Percentiles rank a stretch among this genome's conserved stretches.
Conservation (phyloP, 1,140 invertebrate species). For the Apis cerana region DNA sequence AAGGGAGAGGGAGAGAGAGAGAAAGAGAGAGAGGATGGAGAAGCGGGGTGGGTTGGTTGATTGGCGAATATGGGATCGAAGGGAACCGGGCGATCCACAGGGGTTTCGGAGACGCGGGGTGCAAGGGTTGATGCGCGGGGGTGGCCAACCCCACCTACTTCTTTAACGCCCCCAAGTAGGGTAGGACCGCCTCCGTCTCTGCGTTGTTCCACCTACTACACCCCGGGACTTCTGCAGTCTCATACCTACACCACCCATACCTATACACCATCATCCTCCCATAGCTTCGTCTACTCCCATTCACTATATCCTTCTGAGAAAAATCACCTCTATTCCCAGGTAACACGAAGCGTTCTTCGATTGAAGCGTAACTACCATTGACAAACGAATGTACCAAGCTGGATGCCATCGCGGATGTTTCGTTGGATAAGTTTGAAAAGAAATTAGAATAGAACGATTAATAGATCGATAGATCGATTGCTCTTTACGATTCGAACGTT, state of each 20-base stretch:
- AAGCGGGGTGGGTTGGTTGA: constrained; percentile 66
- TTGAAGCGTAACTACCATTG: constrained; percentile 63
- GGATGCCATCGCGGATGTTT: constrained; percentile 31
- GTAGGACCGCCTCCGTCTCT: constrained; percentile 79
- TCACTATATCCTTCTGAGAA: constrained; percentile 69
- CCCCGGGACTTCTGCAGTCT: constrained; percentile 74
- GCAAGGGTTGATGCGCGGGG: constrained; percentile 74
- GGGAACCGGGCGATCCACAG: constrained; percentile 66
- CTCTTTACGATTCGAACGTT: background rate
- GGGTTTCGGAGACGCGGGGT: constrained; percentile 68
- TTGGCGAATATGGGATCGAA: constrained; percentile 76
- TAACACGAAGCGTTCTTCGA: constrained; percentile 66
- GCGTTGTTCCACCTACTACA: constrained; percentile 78
- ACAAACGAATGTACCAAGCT: constrained; percentile 37
- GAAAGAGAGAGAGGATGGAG: constrained; percentile 25
- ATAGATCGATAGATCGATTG: background rate
- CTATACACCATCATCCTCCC: constrained; percentile 38
- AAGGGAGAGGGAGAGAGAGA: background rate
- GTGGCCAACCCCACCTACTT: constrained; percentile 76
- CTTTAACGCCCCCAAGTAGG: constrained; percentile 79
- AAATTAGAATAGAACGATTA: background rate
- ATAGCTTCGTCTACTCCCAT: constrained; percentile 54
- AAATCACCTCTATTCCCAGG: constrained; percentile 70
- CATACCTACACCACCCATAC: constrained; percentile 61
- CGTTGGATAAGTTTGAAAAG: constrained; percentile 24